Conservation (phyloP, 2,797 vertebrate species). For the Scomberomorus guttatus region DNA sequence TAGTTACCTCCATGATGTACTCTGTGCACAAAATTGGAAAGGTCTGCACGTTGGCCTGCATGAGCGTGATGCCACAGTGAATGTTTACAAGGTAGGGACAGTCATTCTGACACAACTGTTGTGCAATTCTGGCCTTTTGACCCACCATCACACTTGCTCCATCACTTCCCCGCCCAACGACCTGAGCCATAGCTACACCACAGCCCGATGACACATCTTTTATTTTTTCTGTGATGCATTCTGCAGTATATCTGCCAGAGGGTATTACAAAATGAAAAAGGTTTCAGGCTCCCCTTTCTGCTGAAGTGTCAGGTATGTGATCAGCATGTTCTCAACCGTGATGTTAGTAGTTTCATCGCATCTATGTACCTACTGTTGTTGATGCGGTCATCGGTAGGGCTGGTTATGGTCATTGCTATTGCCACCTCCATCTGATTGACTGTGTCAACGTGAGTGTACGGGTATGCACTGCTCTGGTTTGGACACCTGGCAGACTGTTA, state of each 20-base stretch:
- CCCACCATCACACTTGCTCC: not conserved
- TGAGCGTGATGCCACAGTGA: not conserved
- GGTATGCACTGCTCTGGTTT: not conserved
- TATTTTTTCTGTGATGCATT: constrained; percentile 7
- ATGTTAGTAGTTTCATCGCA: constrained; percentile 9
- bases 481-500: not conserved
- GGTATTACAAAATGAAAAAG: too few species aligned
- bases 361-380: not conserved
- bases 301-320: not conserved
- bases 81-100: not conserved
- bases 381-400: not conserved
- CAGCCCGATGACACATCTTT: not conserved
- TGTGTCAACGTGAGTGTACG: not conserved
- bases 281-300: not conserved
- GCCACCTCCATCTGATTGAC: constrained; percentile 2
- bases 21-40: too few species aligned
- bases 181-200: not conserved
- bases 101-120: not conserved
- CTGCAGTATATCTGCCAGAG: constrained; percentile 7
- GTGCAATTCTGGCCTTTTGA: not conserved
- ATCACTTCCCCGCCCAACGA: not conserved
- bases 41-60: too few species aligned
- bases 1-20: too few species aligned
- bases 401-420: constrained; percentile 3
- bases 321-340: not conserved